Conservation (phyloP, 2,888 invertebrate genomes). For the Eubasilissa splendida region DNA sequence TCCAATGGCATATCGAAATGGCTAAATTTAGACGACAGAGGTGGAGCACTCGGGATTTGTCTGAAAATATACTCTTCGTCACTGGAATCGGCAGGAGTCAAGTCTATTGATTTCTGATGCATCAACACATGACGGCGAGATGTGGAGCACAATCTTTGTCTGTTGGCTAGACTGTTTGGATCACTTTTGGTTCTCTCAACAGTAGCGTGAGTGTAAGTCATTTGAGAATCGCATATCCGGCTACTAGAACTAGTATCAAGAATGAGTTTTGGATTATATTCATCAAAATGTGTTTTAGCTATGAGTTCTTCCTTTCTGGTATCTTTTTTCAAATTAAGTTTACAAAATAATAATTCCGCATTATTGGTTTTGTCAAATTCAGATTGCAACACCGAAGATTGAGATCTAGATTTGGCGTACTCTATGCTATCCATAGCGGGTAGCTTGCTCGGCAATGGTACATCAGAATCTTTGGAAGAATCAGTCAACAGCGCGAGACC, state of each 20-base stretch:
- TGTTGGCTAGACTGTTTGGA: constrained; percentile 83
- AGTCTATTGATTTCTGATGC: constrained; percentile 89
- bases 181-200: constrained; percentile 91
- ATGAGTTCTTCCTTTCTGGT: constrained; percentile 76
- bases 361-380: constrained; percentile 74
- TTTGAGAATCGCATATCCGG: constrained; percentile 70
- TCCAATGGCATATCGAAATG: constrained; percentile 79
- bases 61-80: constrained; percentile 87
- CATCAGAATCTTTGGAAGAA: constrained; percentile 72
- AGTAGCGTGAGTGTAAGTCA: constrained; percentile 78
- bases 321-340: constrained; percentile 71
- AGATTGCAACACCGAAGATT: constrained; percentile 73
- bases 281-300: constrained; percentile 79
- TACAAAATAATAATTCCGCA: constrained; percentile 66
- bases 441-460: constrained; percentile 67
- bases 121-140: constrained; percentile 84
- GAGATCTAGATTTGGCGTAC: constrained; percentile 74
- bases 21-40: constrained; percentile 80
- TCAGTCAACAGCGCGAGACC: constrained; percentile 67
- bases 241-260: constrained; percentile 73
- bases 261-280: constrained; percentile 81
- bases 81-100: constrained; percentile 88
- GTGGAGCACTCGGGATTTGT: constrained; percentile 83
- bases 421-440: constrained; percentile 73
- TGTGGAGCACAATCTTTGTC: constrained; percentile 81